Base-by-base conservation (phyloP, 2,888 invertebrate species). In the Limnephilus lunatus region DNA sequence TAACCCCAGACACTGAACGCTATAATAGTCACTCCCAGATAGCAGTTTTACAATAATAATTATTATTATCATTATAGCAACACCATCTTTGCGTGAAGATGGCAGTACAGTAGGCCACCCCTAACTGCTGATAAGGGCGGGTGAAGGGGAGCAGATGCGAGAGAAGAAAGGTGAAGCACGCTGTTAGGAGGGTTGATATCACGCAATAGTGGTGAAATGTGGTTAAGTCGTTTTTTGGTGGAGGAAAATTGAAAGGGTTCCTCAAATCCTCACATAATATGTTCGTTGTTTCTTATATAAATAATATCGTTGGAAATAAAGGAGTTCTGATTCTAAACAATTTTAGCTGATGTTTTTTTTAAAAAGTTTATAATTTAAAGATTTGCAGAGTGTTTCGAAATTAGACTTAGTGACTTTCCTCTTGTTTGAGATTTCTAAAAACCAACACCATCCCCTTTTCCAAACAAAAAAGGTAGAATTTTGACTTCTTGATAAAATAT, bases 141-240 rank as follows among this genome's bases (percentile, higher is more conserved):
- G 30, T 0, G 32, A 82, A 82, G 4, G 82, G 12, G 32, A 32
- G 31, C n/a, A 82, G 82, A 82, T 31, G 82, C 3, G 30, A 14
- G 82, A 68, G 82, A 82, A 82, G 31, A 82, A 82, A 32, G 82
- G 31, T 82, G 32, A 32, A 82, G 19, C 5, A 3, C 31, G 32
- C 32, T 31, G 14, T 82, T 82, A 82, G 32, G 31, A 82, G 32
- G 19, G 15, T 19, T 82, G 32, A 82, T 82, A 82, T 82, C 82
- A 82, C 82, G 82, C 82, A 82, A 82, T 31, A 32, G 82, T 82
- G 82, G 32, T 32, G 82, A 82, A 82, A 82, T 82, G 82, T 32
- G 82, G 25, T 68, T 68, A 25, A 68, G 25, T 68, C 25, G 68
- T 68, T 68, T 68, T 68, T 68, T 68, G 68, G 68, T 68, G 9